Percentiles rank a stretch among this genome's conserved stretches.
Conservation (phyloP, 2,888 invertebrate species). For the Xanthostigma xanthostigma region DNA sequence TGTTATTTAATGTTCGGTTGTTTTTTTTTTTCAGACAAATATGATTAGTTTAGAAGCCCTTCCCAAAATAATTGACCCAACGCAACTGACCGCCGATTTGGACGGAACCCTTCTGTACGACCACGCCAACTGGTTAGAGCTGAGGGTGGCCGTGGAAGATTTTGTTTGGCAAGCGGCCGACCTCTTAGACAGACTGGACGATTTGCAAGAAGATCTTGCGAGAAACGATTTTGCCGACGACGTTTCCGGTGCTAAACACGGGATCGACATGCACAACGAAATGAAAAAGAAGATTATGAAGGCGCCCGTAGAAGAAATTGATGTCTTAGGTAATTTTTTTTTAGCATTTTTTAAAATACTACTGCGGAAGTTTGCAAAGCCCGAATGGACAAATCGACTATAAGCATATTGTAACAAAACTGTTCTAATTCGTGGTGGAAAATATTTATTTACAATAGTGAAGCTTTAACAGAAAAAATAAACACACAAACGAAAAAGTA, state of each 20-base stretch:
- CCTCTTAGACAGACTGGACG: slow-evolving; percentile 80
- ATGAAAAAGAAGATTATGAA: slow-evolving; percentile 88
- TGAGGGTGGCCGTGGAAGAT: slow-evolving; percentile 85
- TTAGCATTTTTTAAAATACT: not conserved
- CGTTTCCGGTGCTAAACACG: slow-evolving; percentile 78
- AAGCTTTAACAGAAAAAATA: no score
- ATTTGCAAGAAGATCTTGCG: slow-evolving; percentile 82
- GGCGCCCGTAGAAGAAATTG: slow-evolving; percentile 86
- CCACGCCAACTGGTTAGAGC: slow-evolving; percentile 94
- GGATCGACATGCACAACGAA: slow-evolving; percentile 84
- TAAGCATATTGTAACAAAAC: no score
- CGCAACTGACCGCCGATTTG: slow-evolving; percentile 85
- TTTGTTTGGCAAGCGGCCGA: slow-evolving; percentile 94
- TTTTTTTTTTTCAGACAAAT: slow-evolving; percentile 59
- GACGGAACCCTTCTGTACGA: slow-evolving; percentile 91
- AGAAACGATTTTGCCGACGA: slow-evolving; percentile 91
- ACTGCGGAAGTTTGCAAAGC: no score
- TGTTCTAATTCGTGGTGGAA: no score
- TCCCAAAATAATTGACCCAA: slow-evolving; percentile 80
- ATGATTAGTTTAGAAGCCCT: slow-evolving; percentile 93
- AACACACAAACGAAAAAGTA: no score
- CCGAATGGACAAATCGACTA: not conserved
- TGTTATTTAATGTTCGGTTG: no score
- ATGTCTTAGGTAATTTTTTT: slow-evolving; percentile 60
- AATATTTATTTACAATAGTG: no score